Base-by-base conservation (phyloP, 2,888 invertebrate genomes). In the Elmis aenea region DNA sequence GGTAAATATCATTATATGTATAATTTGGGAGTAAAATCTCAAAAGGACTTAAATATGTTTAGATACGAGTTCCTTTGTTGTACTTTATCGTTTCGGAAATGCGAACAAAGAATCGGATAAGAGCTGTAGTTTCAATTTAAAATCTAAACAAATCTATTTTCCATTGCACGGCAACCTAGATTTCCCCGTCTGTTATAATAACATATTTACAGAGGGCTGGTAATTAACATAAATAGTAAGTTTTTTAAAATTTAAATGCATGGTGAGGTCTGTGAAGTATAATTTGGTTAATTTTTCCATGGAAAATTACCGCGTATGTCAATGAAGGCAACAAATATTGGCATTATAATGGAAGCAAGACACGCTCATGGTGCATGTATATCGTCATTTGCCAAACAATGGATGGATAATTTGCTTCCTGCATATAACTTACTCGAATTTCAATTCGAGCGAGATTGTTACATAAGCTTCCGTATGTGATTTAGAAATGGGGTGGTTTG, bases 351-450 rank as follows among this genome's bases (percentile, higher is more conserved):
- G 49, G 50, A 23, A 23, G 27, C 24, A 32, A 34, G 37, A 37
- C 53, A 54, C 53, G 53, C 52, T 47, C 33, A 27, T 40, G 12
- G 31, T 41, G 51, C 48, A 50, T 49, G 51, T 42, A 40, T 50
- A 42, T 28, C 29, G 29, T 38, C 44, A 46, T 51, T 50, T 48
- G 40, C 48, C 43, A 46, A 43, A 52, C 46, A 50, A 49, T 49
- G 45, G 43, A 41, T 46, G 49, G 39, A 49, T 49, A 52, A 48
- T 51, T 49, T 48, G 48, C 43, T 48, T 45, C 44, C 40, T 33
- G 24, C 20, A 27, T 27, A 42, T 42, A 46, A 46, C 46, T 48
- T 49, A 49, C 49, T 46, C 45, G 42, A 43, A 45, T 48, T 51
- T 46, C 49, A 47, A 47, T 51, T 45, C 45, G 23, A n/a, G n/a